Evolutionary conservation across 2,797 vertebrate genomes (phyloP), one percentile per base, ranked within the genome.

Genomic region (Sebastes hubbsi): DNA sequence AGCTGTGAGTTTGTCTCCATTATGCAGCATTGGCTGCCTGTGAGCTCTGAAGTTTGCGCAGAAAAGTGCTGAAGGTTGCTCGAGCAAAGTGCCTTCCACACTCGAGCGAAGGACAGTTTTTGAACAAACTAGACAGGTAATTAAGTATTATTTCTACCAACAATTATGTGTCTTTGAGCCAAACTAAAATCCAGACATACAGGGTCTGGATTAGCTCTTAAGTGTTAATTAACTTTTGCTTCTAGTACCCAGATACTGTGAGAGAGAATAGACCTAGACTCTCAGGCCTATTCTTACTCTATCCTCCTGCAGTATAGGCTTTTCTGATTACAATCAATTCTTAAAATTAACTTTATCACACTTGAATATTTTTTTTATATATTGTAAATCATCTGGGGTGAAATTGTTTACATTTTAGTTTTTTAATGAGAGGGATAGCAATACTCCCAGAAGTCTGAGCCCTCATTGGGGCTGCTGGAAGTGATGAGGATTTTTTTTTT

Each of bases 41-140:
- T 3, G 64, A 75, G 81, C 34, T 72, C 8, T 59, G 27, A 46
- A 74, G 71, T 71, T 77, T 69, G 58, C 24, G n/a, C 78, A 82
- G 68, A 72, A 24, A 84, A 73, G 64, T 54, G 77, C 77, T 66
- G 77, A 92, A 88, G 82, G 85, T 85, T 89, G 67, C 74, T 77
- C 29, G 27, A 82, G 78, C 55, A 82, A 75, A 87, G 69, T 72
- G 30, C 66, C 70, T 72, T 63, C 60, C 22, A 49, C 78, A 75
- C 68, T 87, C 66, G 76, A 58, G 52, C 12, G 30, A 90, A 91
- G 75, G 84, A 80, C 58, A 22, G 4, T 61, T 87, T 87, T 85
- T 81, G 27, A 88, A 75, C 54, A 79, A 79, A 85, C 42, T 63
- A 88, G 81, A 76, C 78, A 49, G 61, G 22, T 86, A 82, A 84